phyloP scores from a whole-genome alignment of 35 echinoderm and acorn worm species.

The Ptychodera flava region DNA sequence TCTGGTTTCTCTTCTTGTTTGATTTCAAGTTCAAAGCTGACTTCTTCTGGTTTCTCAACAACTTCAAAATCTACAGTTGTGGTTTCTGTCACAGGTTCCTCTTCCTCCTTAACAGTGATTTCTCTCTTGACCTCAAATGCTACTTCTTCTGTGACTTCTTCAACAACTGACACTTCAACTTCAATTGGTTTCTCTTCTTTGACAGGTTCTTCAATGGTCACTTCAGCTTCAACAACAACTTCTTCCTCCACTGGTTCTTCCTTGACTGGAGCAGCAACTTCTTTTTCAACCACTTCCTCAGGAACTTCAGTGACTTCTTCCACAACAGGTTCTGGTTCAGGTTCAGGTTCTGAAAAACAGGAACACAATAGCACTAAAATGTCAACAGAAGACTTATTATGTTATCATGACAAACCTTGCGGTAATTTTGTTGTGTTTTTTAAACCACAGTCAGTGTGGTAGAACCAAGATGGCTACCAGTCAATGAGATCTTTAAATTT shows the following conservation, averaged over 20 bases:
- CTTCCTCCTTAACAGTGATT: not conserved
- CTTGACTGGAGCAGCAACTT: not conserved
- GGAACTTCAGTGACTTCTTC: not conserved
- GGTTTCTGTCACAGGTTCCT: too few species aligned
- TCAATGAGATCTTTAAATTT: not conserved
- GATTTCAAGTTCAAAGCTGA: too few species aligned
- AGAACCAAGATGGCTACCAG: too few species aligned
- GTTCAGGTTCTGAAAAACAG: not conserved
- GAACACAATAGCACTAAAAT: not conserved
- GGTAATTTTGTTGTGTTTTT: too few species aligned
- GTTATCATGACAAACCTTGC: too few species aligned
- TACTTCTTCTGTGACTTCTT: not conserved
- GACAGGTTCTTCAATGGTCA: not conserved
- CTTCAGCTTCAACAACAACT: not conserved
- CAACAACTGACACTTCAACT: not conserved
- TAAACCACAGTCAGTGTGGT: too few species aligned
- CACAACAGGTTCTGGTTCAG: not conserved
- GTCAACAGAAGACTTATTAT: too few species aligned
- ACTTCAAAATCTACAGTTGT: too few species aligned
- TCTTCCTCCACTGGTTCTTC: not conserved
- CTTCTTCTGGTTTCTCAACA: too few species aligned
- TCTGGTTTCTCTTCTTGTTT: too few species aligned
- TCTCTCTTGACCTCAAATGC: not conserved
- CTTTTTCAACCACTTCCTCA: not conserved
- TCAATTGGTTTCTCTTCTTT: not conserved